Base-by-base conservation (phyloP, 2,113 vertebrate genomes). In the Strix aluco region DNA sequence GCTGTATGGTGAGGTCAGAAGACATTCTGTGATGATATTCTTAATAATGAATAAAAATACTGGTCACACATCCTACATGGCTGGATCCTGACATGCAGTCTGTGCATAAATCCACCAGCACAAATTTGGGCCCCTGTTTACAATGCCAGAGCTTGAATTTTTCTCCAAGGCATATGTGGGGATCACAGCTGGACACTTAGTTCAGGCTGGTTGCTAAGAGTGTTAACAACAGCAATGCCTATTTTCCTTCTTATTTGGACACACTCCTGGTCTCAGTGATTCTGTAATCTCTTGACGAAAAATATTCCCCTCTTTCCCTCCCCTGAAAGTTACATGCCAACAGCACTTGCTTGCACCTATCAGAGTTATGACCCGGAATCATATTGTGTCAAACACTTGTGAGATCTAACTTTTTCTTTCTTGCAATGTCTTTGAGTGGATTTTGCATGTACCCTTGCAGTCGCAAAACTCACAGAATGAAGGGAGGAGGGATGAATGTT, bases 281-380 rank as follows among this genome's bases (percentile, higher is more conserved):
- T 88, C 86, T 27, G 21, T 96, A 94, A 94, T 83, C 95, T 89
- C 38, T 57, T 23, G 2, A 70, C 95, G 52, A 62, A 82, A 51
- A 86, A 34, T 66, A 51, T 25, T 86, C 22, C 46, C 22, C 52
- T 72, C 34, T 55, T 89, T 46, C 52, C 62, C 74, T 92, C 78
- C 89, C 90, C 30, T 20, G 22, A 88, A 87, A 88, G 36, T 34
- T 71, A 27, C 29, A 20, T 86, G 88, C 97, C 96, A 96, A 38
- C 72, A 96, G 49, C 1, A 1, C 13, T 59, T 82, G 88, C 90
- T 83, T 95, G 88, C 73, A 89, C 72, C 55, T 16, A 20, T 62
- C 81, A 74, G 83, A 73, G 81, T 94, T 96, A 87, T 69, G 92
- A 72, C 84, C 84, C 14, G 13, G 78, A 92, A 86, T 95, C 81